Percentiles rank a stretch among this genome's conserved stretches.
Evolutionary conservation across 2,888 invertebrate species (phyloP).

Genomic region (Eupithecia inturbata): DNA sequence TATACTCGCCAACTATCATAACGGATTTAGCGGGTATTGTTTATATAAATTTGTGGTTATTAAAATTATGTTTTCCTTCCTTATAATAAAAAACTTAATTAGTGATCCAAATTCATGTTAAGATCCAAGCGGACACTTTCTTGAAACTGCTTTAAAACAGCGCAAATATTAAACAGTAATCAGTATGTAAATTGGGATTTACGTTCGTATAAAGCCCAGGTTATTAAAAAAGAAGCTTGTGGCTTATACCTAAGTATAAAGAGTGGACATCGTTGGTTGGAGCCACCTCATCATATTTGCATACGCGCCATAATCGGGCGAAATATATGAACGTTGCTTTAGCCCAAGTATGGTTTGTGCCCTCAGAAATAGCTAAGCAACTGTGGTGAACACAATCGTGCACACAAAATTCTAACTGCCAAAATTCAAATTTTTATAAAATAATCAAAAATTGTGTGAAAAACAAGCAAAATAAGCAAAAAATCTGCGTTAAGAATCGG

Average conservation of each 20-base stretch:
- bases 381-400: background rate
- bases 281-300: conserved; percentile 42
- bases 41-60: background rate
- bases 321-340: conserved; percentile 34
- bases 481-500: background rate
- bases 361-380: conserved; percentile 24
- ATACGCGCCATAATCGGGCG: conserved; percentile 35
- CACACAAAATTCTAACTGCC: background rate
- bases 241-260: conserved; percentile 36
- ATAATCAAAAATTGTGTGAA: too few relatives aligned
- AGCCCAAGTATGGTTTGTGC: conserved; percentile 16
- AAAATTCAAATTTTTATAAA: background rate
- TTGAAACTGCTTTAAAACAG: conserved; percentile 27
- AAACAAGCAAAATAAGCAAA: background rate
- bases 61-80: background rate
- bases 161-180: conserved; percentile 34
- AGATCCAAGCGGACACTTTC: conserved; percentile 18
- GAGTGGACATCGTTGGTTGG: conserved; percentile 36
- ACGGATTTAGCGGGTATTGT: background rate
- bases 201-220: conserved; percentile 33
- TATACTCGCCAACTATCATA: background rate
- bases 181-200: conserved; percentile 37
- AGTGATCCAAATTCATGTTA: conserved; percentile 20
- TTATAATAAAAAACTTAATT: background rate
- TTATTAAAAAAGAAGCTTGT: conserved; percentile 41